These are phyloP conservation scores for Burhinus bistriatus DNA, from an alignment of 2,113 vertebrate genomes.

Conservation along the genomic window DNA sequence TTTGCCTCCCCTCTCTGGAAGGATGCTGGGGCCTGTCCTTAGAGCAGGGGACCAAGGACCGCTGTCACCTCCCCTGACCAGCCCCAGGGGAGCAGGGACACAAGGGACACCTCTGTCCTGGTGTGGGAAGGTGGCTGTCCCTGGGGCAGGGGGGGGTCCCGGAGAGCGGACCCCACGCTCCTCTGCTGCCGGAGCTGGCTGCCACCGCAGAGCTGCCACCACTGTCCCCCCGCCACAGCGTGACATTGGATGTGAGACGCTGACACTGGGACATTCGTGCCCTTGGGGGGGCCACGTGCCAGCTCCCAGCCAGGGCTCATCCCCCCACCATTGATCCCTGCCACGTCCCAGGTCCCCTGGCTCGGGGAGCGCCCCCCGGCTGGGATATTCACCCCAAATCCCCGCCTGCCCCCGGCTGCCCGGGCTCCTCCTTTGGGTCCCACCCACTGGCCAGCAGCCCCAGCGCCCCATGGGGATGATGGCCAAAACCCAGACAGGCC, in stretches of 20 bases:
- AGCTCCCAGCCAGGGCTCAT: background rate
- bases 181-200: fast-evolving
- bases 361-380: fast-evolving
- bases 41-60: background rate
- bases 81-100: background rate
- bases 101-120: background rate
- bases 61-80: background rate
- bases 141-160: background rate
- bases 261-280: background rate
- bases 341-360: fast-evolving
- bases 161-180: fast-evolving
- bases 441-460: background rate
- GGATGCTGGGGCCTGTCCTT: background rate
- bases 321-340: background rate
- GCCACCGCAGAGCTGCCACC: background rate
- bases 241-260: background rate
- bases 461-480: background rate
- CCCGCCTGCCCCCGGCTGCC: fast-evolving
- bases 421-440: background rate
- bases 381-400: background rate
- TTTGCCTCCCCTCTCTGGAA: background rate
- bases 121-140: background rate
- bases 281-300: background rate
- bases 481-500: background rate
- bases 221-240: fast-evolving